Evolutionary conservation across 2,888 invertebrate species (phyloP), one percentile per base, ranked within the genome.

Genomic region (Diarsia dahlii): DNA sequence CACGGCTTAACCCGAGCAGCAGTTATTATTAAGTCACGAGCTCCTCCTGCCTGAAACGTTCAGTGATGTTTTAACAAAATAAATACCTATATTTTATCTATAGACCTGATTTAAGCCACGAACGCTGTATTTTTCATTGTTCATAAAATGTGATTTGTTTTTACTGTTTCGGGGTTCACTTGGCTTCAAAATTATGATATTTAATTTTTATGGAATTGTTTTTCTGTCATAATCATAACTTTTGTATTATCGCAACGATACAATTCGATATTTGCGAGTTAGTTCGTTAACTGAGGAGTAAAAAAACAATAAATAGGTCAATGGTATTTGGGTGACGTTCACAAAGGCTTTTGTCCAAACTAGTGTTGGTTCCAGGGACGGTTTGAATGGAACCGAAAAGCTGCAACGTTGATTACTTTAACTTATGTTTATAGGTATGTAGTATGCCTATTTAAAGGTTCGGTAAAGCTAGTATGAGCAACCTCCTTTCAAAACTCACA

Each of bases 261-360:
- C 10, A 69, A 39, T 52, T 52, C 45, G 12, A 58, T 39, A 64
- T 69, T 34, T 64, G 58, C 58, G 45, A 62, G 45, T 56, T 48
- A 15, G 3, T 46, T 69, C 68, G 13, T 69, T 77, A 52, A 39
- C 50, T 9, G 28, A 28, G 20, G 45, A 54, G 56, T 71, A n/a
- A 62, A 73, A 83, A 84, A 84, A 84, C 80, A 69, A 76, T 84
- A 80, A 69, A 76, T 84, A 76, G 65, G 58, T 76, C 62, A 62
- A 71, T 52, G 75, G 45, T 70, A 63, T 75, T 34, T 28, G 34
- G 34, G 48, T 52, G 58, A 45, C 23, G 58, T 74, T 79, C 18
- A 65, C 62, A 71, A 58, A 50, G 18, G 68, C 56, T 64, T 69
- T 62, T 50, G 66, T 64, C 6, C 28, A 56, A 58, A 71, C 34